Percentiles rank a stretch among this genome's conserved stretches.
Conservation (phyloP, 2,113 vertebrate species). For the Oryzias woworae region DNA sequence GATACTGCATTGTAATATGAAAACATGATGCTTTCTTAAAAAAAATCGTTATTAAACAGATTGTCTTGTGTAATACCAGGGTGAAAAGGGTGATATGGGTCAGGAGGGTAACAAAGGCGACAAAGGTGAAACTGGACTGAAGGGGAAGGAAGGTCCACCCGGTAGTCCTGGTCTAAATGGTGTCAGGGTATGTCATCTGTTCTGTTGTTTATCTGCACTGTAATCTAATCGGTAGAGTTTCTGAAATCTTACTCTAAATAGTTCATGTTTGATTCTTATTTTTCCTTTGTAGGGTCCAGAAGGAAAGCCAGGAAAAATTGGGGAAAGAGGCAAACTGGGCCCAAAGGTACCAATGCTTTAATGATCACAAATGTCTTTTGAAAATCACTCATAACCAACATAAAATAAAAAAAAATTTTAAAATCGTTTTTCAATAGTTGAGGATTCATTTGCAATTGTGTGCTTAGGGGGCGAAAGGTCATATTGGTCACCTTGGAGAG, state of each 20-base stretch:
- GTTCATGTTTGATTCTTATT: not conserved
- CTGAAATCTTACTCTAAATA: not conserved
- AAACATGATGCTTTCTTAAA: not conserved
- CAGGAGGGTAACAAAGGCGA: constrained; percentile 89
- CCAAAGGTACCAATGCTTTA: constrained; percentile 80
- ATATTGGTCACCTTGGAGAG: constrained; percentile 90
- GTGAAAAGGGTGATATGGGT: constrained; percentile 92
- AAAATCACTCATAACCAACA: no score
- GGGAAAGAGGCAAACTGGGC: constrained; percentile 90
- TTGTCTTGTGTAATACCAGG: constrained; percentile 69
- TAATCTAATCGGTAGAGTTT: not conserved
- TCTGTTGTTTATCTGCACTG: not conserved
- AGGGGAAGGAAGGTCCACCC: constrained; percentile 87
- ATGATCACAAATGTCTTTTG: no score
- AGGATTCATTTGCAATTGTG: no score
- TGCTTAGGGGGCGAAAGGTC: constrained; percentile 90
- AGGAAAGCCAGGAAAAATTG: constrained; percentile 92
- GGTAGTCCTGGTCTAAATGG: constrained; percentile 88
- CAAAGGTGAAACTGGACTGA: constrained; percentile 88
- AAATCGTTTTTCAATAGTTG: no score
- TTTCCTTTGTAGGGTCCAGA: constrained; percentile 84
- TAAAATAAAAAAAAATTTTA: no score
- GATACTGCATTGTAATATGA: not conserved
- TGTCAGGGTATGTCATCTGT: constrained; percentile 83
- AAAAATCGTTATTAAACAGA: not conserved